These are phyloP conservation scores for Charadrius vociferus DNA, from an alignment of 2,113 vertebrate species.

Conservation along the genomic window DNA sequence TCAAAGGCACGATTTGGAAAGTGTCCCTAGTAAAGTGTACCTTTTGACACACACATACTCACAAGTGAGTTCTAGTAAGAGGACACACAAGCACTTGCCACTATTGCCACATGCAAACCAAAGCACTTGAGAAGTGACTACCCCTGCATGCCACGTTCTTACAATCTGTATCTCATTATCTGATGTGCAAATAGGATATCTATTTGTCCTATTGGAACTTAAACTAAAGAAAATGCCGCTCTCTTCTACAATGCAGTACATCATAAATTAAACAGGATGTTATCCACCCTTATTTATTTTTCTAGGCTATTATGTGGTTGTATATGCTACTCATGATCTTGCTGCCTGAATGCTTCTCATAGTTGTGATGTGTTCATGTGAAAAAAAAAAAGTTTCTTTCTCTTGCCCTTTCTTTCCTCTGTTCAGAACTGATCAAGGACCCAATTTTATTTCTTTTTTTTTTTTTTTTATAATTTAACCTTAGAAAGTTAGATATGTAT, in stretches of 20 bases:
- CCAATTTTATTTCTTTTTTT: background rate
- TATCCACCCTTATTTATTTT: conserved; percentile 23
- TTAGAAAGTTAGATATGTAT: background rate
- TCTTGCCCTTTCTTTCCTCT: background rate
- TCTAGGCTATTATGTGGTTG: background rate
- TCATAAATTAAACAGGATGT: conserved; percentile 30
- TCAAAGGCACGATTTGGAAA: background rate
- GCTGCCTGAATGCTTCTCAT: background rate
- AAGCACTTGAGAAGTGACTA: background rate
- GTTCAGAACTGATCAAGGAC: background rate
- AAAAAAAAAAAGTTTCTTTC: background rate
- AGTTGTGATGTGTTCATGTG: background rate
- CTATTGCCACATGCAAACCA: background rate
- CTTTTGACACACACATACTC: background rate
- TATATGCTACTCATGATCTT: background rate
- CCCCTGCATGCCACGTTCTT: background rate
- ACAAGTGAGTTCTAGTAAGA: background rate
- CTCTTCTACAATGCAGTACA: background rate
- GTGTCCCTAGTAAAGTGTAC: background rate
- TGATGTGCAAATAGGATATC: background rate
- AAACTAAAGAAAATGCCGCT: background rate
- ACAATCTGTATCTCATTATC: background rate
- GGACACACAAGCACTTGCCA: background rate
- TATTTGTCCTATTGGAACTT: background rate
- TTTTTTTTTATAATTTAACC: background rate